Conservation (phyloP, 2,888 invertebrate genomes). For the Rhagonycha lutea region DNA sequence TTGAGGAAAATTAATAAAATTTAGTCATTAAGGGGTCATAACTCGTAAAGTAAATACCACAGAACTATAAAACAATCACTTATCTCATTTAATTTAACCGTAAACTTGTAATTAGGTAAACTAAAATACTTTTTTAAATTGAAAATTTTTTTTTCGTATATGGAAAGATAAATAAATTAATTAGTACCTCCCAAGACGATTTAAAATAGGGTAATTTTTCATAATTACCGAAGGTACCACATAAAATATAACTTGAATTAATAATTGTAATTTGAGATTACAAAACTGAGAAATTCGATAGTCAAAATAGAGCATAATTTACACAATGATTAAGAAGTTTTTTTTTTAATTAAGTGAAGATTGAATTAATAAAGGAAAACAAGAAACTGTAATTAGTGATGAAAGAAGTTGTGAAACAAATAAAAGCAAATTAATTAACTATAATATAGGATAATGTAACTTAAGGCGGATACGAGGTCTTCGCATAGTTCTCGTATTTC, state of each 20-base stretch:
- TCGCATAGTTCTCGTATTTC: not conserved
- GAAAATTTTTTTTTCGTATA: not conserved
- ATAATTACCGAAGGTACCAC: conserved; percentile 5
- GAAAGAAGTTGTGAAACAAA: not conserved
- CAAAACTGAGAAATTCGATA: not conserved
- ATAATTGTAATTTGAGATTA: not conserved
- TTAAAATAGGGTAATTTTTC: conserved; percentile 38
- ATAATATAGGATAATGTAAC: not conserved
- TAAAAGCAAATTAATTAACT: not conserved
- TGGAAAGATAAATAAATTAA: conserved; percentile 37
- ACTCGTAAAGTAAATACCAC: not conserved
- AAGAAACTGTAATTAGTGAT: not conserved
- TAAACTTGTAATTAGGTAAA: not conserved
- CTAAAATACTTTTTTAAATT: not conserved
- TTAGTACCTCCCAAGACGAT: conserved; percentile 43
- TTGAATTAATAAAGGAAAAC: not conserved
- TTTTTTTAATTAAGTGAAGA: not conserved
- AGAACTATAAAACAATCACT: not conserved
- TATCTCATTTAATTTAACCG: not conserved
- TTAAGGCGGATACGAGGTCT: not conserved
- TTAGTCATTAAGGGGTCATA: not conserved
- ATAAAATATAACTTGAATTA: not conserved
- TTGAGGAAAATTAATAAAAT: not conserved
- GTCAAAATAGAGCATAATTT: not conserved
- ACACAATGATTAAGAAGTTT: not conserved